phyloP scores from a whole-genome alignment of 2,113 vertebrate species.

The Pterocles orientalis region DNA sequence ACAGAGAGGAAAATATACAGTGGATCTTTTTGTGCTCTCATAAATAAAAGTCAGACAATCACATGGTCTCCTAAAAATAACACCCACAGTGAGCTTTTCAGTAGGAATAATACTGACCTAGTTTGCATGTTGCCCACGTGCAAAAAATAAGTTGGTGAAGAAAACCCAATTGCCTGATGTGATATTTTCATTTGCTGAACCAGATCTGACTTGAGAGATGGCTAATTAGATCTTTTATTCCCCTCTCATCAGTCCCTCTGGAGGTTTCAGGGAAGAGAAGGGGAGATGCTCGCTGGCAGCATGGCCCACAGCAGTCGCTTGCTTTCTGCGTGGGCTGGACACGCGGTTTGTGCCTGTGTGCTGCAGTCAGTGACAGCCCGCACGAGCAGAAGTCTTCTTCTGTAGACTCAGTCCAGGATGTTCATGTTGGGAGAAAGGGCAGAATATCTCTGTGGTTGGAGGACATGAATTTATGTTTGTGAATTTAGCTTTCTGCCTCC shows the following conservation, averaged over 20 bases:
- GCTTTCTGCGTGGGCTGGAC: neutral
- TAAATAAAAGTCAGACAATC: constrained; percentile 62
- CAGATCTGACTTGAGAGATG: neutral
- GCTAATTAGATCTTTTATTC: neutral
- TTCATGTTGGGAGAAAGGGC: neutral
- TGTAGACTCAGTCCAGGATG: neutral
- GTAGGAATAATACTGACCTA: constrained; percentile 59
- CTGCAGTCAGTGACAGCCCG: neutral
- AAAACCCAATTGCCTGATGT: neutral
- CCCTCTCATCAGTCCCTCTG: neutral
- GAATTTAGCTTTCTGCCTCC: neutral
- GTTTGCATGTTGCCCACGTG: constrained; percentile 22
- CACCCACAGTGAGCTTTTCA: neutral
- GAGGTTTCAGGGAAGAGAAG: neutral
- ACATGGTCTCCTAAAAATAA: constrained; percentile 64
- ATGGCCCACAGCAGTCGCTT: neutral
- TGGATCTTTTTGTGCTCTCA: constrained; percentile 21
- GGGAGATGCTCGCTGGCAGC: neutral
- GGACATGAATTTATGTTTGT: neutral
- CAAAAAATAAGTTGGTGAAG: neutral
- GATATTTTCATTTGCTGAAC: neutral
- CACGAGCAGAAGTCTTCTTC: neutral
- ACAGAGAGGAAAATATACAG: constrained; percentile 47
- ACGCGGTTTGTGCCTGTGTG: neutral
- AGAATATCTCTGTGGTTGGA: neutral